Evolutionary conservation across 2,888 invertebrate species (phyloP).

Genomic region (Branchellion lobata): DNA sequence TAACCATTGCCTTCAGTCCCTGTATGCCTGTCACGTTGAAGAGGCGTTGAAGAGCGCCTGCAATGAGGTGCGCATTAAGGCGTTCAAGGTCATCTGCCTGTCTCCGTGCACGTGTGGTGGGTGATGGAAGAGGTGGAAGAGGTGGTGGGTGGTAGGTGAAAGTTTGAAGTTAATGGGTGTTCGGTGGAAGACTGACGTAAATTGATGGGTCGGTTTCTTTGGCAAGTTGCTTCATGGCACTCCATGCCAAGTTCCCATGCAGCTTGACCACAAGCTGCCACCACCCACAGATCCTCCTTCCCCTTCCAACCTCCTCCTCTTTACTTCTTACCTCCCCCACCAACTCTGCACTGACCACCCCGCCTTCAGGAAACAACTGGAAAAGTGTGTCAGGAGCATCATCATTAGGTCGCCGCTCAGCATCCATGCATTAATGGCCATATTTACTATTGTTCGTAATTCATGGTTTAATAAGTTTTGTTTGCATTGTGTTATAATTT

Average conservation of each 20-base stretch:
- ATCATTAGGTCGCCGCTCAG: constrained; percentile 54
- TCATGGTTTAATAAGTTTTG: too few relatives aligned
- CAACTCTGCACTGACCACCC: constrained; percentile 61
- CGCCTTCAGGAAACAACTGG: constrained; percentile 59
- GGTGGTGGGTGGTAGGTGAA: too few relatives aligned
- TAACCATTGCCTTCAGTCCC: neutral
- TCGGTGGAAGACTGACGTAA: too few relatives aligned
- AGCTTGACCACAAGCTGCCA: too few relatives aligned
- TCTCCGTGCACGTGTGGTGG: constrained; percentile 58
- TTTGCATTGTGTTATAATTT: too few relatives aligned
- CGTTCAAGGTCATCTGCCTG: constrained; percentile 56
- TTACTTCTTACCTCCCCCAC: constrained; percentile 55
- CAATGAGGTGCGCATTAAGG: constrained; percentile 56
- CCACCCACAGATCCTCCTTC: constrained; percentile 36
- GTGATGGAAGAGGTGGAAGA: too few relatives aligned
- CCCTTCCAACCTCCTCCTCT: constrained; percentile 53
- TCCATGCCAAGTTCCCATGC: too few relatives aligned
- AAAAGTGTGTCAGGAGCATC: constrained; percentile 55
- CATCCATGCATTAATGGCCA: too few relatives aligned
- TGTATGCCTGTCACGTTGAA: constrained; percentile 11
- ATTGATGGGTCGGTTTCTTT: too few relatives aligned
- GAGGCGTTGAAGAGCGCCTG: constrained; percentile 53
- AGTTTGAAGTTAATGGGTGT: too few relatives aligned
- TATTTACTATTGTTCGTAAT: too few relatives aligned
- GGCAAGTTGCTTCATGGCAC: too few relatives aligned